phyloP scores from a whole-genome alignment of 2,797 vertebrate genomes.

The Poecilia gillii region DNA sequence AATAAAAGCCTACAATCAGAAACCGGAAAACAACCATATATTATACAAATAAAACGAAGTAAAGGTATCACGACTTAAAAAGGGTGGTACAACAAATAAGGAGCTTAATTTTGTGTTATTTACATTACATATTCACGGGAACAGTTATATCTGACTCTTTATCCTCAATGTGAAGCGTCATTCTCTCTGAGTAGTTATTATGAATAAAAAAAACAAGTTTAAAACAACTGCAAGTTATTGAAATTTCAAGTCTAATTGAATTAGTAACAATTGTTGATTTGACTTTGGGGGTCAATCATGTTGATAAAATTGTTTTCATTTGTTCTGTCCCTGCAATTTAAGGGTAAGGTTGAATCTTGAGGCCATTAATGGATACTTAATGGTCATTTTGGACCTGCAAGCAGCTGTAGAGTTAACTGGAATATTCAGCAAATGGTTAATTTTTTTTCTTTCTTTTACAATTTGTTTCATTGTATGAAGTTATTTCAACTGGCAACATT shows the following conservation, averaged over 20 bases:
- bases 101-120: too few species aligned
- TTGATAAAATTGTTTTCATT: neutral
- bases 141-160: neutral
- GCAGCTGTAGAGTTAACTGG: neutral
- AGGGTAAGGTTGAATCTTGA: neutral
- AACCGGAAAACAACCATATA: too few species aligned
- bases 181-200: neutral
- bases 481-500: too few species aligned
- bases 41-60: too few species aligned
- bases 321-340: neutral
- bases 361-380: neutral
- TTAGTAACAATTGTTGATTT: neutral
- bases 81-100: too few species aligned
- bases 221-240: neutral
- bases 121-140: too few species aligned
- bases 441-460: neutral
- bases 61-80: too few species aligned
- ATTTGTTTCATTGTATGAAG: neutral
- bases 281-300: neutral
- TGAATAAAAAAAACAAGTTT: neutral
- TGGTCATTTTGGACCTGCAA: neutral
- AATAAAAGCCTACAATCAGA: too few species aligned
- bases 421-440: neutral
- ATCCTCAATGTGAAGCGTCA: neutral
- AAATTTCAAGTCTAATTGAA: neutral